Conservation (phyloP, 2,797 vertebrate species). For the Dendrocincla fuliginosa region DNA sequence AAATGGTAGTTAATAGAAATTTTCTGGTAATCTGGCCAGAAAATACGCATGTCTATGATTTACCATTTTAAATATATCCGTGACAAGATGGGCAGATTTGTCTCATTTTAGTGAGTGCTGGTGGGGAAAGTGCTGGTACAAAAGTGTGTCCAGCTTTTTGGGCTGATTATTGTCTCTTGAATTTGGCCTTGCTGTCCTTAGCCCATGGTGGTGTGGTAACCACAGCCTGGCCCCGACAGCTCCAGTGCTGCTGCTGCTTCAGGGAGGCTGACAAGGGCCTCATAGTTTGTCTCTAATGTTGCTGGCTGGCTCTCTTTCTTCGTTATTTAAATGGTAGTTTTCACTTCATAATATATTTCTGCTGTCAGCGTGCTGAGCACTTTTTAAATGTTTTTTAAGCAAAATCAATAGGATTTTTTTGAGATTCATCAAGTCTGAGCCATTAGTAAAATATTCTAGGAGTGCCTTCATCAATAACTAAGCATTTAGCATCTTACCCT, state of each 20-base stretch:
- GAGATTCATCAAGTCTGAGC: not conserved
- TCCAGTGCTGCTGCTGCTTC: not conserved
- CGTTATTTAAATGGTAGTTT: not conserved
- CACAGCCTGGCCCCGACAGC: not conserved
- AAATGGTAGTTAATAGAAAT: not conserved
- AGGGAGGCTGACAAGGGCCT: not conserved
- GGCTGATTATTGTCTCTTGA: not conserved
- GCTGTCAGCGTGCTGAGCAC: not conserved
- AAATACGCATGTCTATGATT: not conserved
- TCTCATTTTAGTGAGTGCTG: not conserved
- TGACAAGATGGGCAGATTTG: not conserved
- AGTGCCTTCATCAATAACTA: not conserved
- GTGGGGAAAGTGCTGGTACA: not conserved
- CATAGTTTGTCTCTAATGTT: not conserved
- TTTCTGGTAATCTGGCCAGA: not conserved
- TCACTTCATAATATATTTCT: not conserved
- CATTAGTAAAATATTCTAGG: not conserved
- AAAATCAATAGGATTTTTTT: not conserved
- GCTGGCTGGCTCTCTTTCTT: not conserved
- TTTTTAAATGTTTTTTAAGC: not conserved
- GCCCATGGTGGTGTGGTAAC: fast-evolving
- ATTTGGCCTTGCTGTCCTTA: not conserved
- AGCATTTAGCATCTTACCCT: not conserved
- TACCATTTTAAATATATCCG: not conserved
- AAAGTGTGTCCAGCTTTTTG: not conserved